Percentiles rank a stretch among this genome's conserved stretches.
These are phyloP conservation scores for Euleptes europaea DNA, from an alignment of 2,113 vertebrate genomes.

Conservation along the genomic window DNA sequence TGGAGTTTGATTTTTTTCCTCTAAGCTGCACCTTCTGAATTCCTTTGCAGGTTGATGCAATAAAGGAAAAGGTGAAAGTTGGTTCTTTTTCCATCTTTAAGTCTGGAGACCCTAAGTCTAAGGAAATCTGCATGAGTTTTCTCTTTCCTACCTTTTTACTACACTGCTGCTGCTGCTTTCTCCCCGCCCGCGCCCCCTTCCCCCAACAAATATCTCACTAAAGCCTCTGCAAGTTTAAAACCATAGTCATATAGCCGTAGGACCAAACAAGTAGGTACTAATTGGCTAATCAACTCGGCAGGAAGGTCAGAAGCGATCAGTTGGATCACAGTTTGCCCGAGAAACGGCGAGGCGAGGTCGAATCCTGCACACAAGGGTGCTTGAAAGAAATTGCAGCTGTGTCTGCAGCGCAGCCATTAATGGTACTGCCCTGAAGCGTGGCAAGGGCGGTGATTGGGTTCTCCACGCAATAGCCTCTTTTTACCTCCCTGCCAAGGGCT, in stretches of 20 bases:
- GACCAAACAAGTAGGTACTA: constrained; percentile 79
- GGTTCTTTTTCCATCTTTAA: constrained; percentile 95
- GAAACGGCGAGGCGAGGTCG: neutral
- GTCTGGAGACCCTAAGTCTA: constrained; percentile 93
- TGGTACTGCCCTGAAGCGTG: neutral
- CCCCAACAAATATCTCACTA: constrained; percentile 82
- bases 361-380: neutral
- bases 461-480: constrained; percentile 46
- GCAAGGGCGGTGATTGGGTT: neutral
- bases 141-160: constrained; percentile 85
- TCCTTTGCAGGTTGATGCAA: constrained; percentile 98
- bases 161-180: constrained; percentile 91
- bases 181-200: neutral
- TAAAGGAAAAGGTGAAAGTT: constrained; percentile 98
- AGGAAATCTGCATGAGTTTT: constrained; percentile 92
- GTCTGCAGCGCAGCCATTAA: neutral
- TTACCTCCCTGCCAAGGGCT: constrained; percentile 68
- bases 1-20: constrained; percentile 75
- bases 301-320: constrained; percentile 76
- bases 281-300: constrained; percentile 77
- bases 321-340: constrained; percentile 78
- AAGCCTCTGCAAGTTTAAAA: constrained; percentile 81
- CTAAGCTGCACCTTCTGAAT: constrained; percentile 98
- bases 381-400: neutral
- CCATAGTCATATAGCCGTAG: constrained; percentile 79